Percentiles rank a stretch among this genome's conserved stretches.
Evolutionary conservation across 2,888 invertebrate genomes (phyloP).

Genomic region (Cordilura impudica): DNA sequence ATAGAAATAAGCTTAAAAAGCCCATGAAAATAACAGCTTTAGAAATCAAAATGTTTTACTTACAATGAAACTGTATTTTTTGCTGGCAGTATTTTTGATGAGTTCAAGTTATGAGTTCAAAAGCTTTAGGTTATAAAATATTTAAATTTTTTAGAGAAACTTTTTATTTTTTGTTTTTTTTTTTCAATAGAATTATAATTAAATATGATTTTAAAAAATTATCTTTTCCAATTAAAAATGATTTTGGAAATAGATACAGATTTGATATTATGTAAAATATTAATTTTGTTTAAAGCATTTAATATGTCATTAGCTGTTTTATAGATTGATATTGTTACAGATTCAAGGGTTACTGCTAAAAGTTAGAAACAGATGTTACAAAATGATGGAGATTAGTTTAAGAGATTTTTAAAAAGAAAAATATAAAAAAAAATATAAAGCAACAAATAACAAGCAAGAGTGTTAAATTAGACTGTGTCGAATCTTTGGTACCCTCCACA

Average conservation of each 20-base stretch:
- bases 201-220: neutral
- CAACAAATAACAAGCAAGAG: too few species aligned
- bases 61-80: neutral
- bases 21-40: neutral
- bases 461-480: too few species aligned
- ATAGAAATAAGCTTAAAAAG: constrained; percentile 18
- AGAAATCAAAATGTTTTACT: neutral
- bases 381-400: too few species aligned
- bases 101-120: constrained; percentile 24
- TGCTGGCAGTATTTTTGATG: neutral
- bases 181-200: neutral
- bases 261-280: neutral
- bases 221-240: neutral
- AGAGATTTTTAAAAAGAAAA: too few species aligned
- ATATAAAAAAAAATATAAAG: too few species aligned
- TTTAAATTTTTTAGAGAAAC: constrained; percentile 29
- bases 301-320: constrained; percentile 25
- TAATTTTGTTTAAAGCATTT: constrained; percentile 31
- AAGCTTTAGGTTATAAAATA: constrained; percentile 8
- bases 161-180: neutral
- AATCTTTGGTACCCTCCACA: too few species aligned
- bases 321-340: constrained; percentile 36
- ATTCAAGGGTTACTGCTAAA: too few species aligned
- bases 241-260: neutral
- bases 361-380: too few species aligned